Evolutionary conservation across 2,888 invertebrate genomes (phyloP).

Genomic region (Neoitamus cyanurus): DNA sequence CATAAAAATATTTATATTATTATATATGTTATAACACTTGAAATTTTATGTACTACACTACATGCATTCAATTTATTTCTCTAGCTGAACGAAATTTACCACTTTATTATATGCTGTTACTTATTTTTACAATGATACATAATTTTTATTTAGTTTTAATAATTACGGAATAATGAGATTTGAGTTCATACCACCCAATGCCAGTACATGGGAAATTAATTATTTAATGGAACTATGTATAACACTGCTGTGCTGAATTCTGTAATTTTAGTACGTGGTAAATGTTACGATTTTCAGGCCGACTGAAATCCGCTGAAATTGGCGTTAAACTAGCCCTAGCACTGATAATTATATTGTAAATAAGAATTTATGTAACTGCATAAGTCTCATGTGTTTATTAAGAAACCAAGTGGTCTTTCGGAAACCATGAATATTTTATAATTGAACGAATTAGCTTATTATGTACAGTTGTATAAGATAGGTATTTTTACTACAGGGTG

Average conservation of each 20-base stretch:
- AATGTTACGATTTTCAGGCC: background rate
- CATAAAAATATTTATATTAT: no score
- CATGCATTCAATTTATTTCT: no score
- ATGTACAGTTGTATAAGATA: background rate
- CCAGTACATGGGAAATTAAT: background rate
- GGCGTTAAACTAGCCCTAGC: background rate
- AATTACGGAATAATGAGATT: background rate
- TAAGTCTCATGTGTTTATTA: background rate
- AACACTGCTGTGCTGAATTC: background rate
- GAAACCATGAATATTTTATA: background rate
- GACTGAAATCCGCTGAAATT: background rate
- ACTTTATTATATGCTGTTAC: background rate
- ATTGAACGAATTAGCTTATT: constrained; percentile 5
- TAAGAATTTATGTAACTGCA: background rate
- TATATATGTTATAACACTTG: no score
- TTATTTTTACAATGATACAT: background rate
- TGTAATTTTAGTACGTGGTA: background rate
- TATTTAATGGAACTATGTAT: background rate
- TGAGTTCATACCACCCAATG: background rate
- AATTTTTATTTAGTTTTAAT: no score
- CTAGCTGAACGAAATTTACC: no score
- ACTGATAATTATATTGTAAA: background rate
- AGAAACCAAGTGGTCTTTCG: background rate
- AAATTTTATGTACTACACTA: no score
- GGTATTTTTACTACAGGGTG: constrained; percentile 1